Evolutionary conservation across 2,888 invertebrate species (phyloP).

Genomic region (Cabera pusaria): DNA sequence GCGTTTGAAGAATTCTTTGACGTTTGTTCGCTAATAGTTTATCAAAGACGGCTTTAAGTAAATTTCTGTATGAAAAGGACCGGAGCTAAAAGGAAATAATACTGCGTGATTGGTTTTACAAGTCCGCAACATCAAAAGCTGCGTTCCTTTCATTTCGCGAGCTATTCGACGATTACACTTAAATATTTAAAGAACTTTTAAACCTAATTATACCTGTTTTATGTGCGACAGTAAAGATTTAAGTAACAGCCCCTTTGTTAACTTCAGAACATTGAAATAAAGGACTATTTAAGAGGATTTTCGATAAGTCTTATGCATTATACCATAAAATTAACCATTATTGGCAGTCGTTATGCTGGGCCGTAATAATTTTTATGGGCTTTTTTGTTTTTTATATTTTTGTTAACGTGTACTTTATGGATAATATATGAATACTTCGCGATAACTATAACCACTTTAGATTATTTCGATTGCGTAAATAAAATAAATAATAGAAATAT

Average conservation of each 20-base stretch:
- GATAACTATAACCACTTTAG: too few species aligned
- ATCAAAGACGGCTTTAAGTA: conserved; percentile 28
- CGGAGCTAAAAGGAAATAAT: conserved; percentile 51
- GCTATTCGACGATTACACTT: conserved; percentile 53
- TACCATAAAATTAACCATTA: too few species aligned
- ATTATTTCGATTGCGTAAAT: too few species aligned
- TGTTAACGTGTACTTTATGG: too few species aligned
- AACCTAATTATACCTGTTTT: conserved; percentile 49
- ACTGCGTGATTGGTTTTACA: conserved; percentile 57
- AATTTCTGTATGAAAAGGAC: conserved; percentile 40
- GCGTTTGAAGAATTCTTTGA: conserved; percentile 23
- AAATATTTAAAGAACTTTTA: conserved; percentile 45
- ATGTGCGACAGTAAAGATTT: conserved; percentile 38
- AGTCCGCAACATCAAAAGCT: conserved; percentile 53
- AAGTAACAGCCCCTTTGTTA: conserved; percentile 36
- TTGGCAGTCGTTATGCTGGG: too few species aligned
- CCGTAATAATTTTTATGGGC: too few species aligned
- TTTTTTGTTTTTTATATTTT: too few species aligned
- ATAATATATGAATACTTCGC: too few species aligned
- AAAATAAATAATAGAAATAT: too few species aligned
- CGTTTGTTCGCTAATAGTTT: conserved; percentile 25
- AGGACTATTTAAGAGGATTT: not conserved
- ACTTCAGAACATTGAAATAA: not conserved
- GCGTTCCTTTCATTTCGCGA: conserved; percentile 50
- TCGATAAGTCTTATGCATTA: too few species aligned